Conservation (phyloP, 2,113 vertebrate genomes). For the Hippocampus abdominalis region DNA sequence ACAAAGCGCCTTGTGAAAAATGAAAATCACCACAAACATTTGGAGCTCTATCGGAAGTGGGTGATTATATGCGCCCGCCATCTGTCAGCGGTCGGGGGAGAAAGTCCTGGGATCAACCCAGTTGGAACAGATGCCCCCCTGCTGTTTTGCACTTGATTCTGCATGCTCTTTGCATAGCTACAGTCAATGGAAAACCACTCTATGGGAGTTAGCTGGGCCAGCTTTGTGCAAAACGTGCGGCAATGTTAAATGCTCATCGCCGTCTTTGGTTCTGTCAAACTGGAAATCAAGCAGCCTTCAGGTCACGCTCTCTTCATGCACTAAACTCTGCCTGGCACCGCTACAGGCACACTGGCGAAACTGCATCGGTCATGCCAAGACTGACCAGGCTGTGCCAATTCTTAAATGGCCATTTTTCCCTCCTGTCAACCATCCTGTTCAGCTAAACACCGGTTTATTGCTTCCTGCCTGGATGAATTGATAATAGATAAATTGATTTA, state of each 20-base stretch:
- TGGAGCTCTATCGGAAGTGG: slow-evolving; percentile 56
- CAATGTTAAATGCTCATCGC: not conserved
- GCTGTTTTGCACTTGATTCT: slow-evolving; percentile 43
- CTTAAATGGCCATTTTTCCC: slow-evolving; percentile 53
- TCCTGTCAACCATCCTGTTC: slow-evolving; percentile 34
- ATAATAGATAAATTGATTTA: not conserved
- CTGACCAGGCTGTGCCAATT: slow-evolving; percentile 43
- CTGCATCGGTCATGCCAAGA: slow-evolving; percentile 35
- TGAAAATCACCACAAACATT: slow-evolving; percentile 52
- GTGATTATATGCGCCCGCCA: slow-evolving; percentile 61
- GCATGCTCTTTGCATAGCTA: slow-evolving; percentile 12
- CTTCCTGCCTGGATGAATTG: slow-evolving; percentile 16
- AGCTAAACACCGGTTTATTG: slow-evolving; percentile 32
- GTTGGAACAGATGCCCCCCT: slow-evolving; percentile 52
- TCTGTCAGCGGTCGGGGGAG: slow-evolving; percentile 57
- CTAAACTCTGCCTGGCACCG: slow-evolving; percentile 54
- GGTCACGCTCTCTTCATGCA: slow-evolving; percentile 47
- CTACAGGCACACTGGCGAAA: slow-evolving; percentile 32
- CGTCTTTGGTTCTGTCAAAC: not conserved
- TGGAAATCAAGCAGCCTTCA: slow-evolving; percentile 37
- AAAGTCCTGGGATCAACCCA: slow-evolving; percentile 31
- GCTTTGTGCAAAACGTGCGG: too few species aligned
- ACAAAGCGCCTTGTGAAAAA: slow-evolving; percentile 58
- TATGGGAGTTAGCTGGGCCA: not conserved
- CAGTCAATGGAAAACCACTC: not conserved